Percentiles rank a stretch among this genome's conserved stretches.
phyloP scores from a whole-genome alignment of 2,113 vertebrate genomes.

The Oncorhynchus gorbuscha region DNA sequence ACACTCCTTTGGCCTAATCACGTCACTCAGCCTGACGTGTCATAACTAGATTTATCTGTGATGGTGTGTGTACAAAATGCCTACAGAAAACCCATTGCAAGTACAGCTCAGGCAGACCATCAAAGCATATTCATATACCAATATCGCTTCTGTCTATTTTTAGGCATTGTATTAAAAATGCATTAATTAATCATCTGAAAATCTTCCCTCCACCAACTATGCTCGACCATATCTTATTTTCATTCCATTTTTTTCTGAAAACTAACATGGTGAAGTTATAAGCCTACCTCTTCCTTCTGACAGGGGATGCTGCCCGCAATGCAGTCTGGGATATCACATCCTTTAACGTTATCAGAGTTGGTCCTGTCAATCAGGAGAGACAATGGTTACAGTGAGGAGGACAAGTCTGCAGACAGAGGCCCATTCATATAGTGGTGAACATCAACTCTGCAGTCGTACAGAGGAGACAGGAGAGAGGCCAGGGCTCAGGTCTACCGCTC shows the following conservation, averaged over 20 bases:
- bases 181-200: too few species aligned
- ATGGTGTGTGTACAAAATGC: not conserved
- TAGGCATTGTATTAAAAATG: too few species aligned
- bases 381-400: conserved; percentile 68
- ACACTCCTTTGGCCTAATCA: not conserved
- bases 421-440: conserved; percentile 45
- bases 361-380: conserved; percentile 39
- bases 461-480: not conserved
- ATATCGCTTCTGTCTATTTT: not conserved
- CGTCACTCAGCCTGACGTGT: not conserved
- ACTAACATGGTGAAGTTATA: not conserved
- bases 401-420: conserved; percentile 58
- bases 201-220: not conserved
- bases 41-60: not conserved
- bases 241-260: not conserved
- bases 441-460: conserved; percentile 8
- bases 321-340: conserved; percentile 4
- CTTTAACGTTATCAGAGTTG: conserved; percentile 35
- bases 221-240: too few species aligned
- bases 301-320: not conserved
- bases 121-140: not conserved
- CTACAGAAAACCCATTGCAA: not conserved
- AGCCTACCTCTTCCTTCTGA: not conserved
- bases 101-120: not conserved
- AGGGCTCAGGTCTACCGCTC: conserved; percentile 26